These are phyloP conservation scores for Gryllus longicercus DNA, from an alignment of 2,888 invertebrate species.

Conservation along the genomic window DNA sequence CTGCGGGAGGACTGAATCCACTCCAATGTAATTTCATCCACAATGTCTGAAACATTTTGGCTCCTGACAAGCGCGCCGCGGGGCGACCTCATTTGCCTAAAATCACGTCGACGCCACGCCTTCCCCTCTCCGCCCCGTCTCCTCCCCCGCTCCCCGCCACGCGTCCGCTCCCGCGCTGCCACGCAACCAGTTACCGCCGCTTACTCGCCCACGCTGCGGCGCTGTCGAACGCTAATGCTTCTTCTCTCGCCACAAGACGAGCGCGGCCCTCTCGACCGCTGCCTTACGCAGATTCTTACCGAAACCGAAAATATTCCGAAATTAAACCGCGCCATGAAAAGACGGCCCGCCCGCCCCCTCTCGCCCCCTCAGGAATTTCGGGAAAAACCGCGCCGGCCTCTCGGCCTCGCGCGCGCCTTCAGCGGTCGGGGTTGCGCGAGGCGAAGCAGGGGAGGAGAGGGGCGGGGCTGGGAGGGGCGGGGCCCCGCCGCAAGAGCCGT, in stretches of 20 bases:
- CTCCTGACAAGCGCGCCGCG: not conserved
- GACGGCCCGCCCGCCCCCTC: not conserved
- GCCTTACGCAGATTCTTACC: conserved; percentile 3
- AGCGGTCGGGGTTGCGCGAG: too few species aligned
- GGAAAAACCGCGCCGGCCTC: not conserved
- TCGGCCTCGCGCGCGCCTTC: not conserved
- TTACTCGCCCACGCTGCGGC: too few species aligned
- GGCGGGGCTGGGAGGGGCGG: too few species aligned
- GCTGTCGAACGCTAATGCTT: too few species aligned
- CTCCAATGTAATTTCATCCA: conserved; percentile 1
- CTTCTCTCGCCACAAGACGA: too few species aligned
- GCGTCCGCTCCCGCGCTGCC: too few species aligned
- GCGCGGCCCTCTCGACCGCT: too few species aligned
- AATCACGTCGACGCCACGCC: not conserved
- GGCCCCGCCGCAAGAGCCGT: too few species aligned
- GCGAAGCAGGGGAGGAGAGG: too few species aligned
- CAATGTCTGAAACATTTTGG: not conserved
- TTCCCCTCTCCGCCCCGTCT: not conserved
- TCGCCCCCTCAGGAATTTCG: not conserved
- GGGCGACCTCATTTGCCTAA: conserved; percentile 17
- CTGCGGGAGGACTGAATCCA: not conserved
- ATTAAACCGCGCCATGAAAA: conserved; percentile 1
- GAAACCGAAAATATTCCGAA: conserved; percentile 17
- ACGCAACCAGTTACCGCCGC: too few species aligned
- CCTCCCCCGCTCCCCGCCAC: too few species aligned